Evolutionary conservation across 2,888 invertebrate genomes (phyloP).

Genomic region (Apamea epomidion): DNA sequence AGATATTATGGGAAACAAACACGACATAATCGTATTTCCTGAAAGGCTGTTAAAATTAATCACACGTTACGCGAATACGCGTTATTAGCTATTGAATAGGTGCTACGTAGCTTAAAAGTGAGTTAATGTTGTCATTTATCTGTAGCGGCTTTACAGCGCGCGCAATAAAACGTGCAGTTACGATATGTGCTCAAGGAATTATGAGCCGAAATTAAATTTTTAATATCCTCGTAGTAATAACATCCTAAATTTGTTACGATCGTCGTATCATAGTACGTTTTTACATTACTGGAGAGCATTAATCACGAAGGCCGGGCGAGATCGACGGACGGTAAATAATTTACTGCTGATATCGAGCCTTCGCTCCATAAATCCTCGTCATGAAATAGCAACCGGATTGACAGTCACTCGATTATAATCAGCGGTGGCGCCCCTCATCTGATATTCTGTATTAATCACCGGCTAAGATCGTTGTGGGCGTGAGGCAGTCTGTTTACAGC

Average conservation of each 20-base stretch:
- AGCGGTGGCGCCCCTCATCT: slow-evolving; percentile 59
- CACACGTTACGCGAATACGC: slow-evolving; percentile 43
- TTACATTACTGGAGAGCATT: slow-evolving; percentile 63
- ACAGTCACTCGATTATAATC: slow-evolving; percentile 79
- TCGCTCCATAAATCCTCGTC: slow-evolving; percentile 80
- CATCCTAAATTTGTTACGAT: slow-evolving; percentile 62
- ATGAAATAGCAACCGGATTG: slow-evolving; percentile 76
- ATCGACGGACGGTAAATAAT: slow-evolving; percentile 79
- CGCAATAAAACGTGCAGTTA: slow-evolving; percentile 70
- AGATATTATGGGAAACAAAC: slow-evolving; percentile 41
- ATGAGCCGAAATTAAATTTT: slow-evolving; percentile 70
- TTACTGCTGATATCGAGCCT: slow-evolving; percentile 75
- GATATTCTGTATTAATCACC: slow-evolving; percentile 66
- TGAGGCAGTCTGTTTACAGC: slow-evolving; percentile 25
- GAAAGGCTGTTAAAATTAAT: slow-evolving; percentile 63
- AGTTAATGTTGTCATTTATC: slow-evolving; percentile 66
- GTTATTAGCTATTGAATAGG: slow-evolving; percentile 64
- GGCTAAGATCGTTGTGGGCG: slow-evolving; percentile 45
- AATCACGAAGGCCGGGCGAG: slow-evolving; percentile 71
- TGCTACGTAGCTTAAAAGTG: slow-evolving; percentile 63
- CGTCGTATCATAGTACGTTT: slow-evolving; percentile 60
- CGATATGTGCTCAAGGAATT: slow-evolving; percentile 69
- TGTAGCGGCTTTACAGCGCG: slow-evolving; percentile 67
- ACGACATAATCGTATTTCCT: slow-evolving; percentile 39
- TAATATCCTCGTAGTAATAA: slow-evolving; percentile 68